Percentiles rank a stretch among this genome's conserved stretches.
phyloP scores from a whole-genome alignment of 2,113 vertebrate genomes.

The Mobula hypostoma region DNA sequence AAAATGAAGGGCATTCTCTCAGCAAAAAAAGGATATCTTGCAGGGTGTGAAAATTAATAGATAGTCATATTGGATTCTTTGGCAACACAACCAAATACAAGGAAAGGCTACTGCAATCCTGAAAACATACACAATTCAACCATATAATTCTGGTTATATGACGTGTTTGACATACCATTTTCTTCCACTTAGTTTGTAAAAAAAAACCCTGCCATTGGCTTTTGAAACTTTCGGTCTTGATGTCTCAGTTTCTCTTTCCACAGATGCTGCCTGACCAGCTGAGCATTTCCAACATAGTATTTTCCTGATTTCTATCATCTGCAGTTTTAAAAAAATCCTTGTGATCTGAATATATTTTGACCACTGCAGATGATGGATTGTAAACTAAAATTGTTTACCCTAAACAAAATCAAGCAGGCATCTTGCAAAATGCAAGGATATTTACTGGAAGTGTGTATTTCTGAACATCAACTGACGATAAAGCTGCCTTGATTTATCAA shows the following conservation, averaged over 20 bases:
- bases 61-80: not conserved
- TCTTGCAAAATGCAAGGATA: not conserved
- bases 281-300: too few species aligned
- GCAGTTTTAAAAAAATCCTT: too few species aligned
- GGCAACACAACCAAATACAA: not conserved
- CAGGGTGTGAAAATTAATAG: not conserved
- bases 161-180: not conserved
- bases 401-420: not conserved
- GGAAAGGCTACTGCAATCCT: not conserved
- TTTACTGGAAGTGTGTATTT: not conserved
- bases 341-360: too few species aligned
- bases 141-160: not conserved
- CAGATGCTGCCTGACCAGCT: too few species aligned
- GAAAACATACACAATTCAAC: not conserved
- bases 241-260: too few species aligned
- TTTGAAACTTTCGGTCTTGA: not conserved
- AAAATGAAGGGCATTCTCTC: not conserved
- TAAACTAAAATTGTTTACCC: not conserved
- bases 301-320: too few species aligned
- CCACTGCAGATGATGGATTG: not conserved
- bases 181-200: not conserved
- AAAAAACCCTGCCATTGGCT: not conserved
- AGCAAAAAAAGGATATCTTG: not conserved
- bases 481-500: not conserved
- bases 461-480: not conserved